Conservation (phyloP, 2,797 vertebrate species). For the Geotrypetes seraphini region DNA sequence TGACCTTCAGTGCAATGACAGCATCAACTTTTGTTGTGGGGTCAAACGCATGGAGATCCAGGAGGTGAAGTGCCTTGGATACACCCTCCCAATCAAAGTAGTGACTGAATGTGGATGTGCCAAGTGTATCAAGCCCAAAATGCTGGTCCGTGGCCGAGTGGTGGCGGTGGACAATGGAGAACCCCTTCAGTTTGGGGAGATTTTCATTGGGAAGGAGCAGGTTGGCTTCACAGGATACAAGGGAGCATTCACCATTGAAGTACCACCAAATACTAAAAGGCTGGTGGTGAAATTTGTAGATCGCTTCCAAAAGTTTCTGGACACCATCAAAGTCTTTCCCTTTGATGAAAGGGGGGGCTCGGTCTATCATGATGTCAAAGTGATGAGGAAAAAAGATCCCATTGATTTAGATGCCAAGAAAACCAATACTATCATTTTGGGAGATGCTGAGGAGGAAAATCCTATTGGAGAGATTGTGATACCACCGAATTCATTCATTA, state of each 20-base stretch:
- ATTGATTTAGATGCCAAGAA: conserved; percentile 62
- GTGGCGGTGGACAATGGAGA: conserved; percentile 69
- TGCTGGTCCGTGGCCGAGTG: conserved; percentile 77
- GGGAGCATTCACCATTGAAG: conserved; percentile 84
- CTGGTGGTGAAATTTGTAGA: conserved; percentile 86
- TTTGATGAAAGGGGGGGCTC: conserved; percentile 77
- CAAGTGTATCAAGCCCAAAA: conserved; percentile 65
- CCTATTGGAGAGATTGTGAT: conserved; percentile 80
- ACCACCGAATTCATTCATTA: conserved; percentile 71
- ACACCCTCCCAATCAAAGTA: conserved; percentile 68
- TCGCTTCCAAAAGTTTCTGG: conserved; percentile 65
- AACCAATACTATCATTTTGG: conserved; percentile 69
- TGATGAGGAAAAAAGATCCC: conserved; percentile 71
- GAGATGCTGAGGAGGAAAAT: conserved; percentile 57
- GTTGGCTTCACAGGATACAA: conserved; percentile 84
- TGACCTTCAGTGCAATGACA: conserved; percentile 61
- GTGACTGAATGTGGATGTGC: conserved; percentile 75
- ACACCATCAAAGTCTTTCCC: conserved; percentile 79
- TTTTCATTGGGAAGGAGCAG: conserved; percentile 72
- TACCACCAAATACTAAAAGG: conserved; percentile 62
- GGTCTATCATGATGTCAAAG: conserved; percentile 81
- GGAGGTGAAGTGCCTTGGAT: conserved; percentile 66
- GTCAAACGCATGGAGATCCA: conserved; percentile 63
- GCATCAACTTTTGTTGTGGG: conserved; percentile 62
- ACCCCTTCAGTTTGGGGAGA: conserved; percentile 80